Base-by-base conservation (phyloP, 1,140 invertebrate species). In the Drosophila pandora region DNA sequence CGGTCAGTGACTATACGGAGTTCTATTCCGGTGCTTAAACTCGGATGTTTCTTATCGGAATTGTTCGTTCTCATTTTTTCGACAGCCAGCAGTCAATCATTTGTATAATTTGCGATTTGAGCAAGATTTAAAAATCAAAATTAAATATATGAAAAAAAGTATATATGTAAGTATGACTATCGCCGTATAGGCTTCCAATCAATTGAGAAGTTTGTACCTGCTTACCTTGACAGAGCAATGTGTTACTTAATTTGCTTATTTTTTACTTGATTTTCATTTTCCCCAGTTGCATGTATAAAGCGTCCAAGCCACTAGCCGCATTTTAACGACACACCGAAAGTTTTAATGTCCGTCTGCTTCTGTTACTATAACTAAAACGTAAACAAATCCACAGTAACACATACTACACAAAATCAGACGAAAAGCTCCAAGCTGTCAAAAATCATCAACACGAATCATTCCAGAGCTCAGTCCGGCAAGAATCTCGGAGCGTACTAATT, bases 401-500 rank as follows among this genome's bases (percentile, higher is more conserved):
- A 37, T 12, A 17, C 13, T 34, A 21, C 30, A 67, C 41, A 48
- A 48, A 21, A 53, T 53, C n/a, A 48, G 65, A 49, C 32, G 60
- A 53, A 54, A 41, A 13, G 22, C 12, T 13, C 7, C 50, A 13
- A 49, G 47, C 49, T 75, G 72, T 76, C 72, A 67, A 55, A 75
- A 61, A 58, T 50, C 47, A 76, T 67, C 30, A 43, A 58, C 45
- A 43, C 22, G 37, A 75, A 54, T 67, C 67, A 39, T 22, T 54
- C 39, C n/a, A 56, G 49, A 69, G 54, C 39, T 37, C 39, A 23
- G 25, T 47, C 62, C n/a, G 30, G 39, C 23, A 28, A 22, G 39
- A 69, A 48, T 39, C 32, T 23, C 13, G 7, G 37, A 57, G 50
- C 34, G 25, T 49, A 43, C 56, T 85, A 81, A 85, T 81, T 87